Evolutionary conservation across 2,888 invertebrate species (phyloP), one percentile per base, ranked within the genome.

Genomic region (Torymus auratus): DNA sequence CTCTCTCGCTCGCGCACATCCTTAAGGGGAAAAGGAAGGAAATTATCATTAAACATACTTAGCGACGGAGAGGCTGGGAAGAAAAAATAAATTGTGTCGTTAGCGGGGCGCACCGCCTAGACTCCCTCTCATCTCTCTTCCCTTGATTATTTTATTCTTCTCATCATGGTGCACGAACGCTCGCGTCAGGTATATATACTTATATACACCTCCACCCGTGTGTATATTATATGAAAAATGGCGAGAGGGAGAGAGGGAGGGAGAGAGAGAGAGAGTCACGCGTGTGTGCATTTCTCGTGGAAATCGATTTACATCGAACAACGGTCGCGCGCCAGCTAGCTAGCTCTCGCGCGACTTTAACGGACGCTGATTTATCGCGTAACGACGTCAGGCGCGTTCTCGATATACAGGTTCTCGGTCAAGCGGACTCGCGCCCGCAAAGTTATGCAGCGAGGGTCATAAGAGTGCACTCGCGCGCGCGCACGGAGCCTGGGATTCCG

Each of bases 331-430:
- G 28, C 28, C 3, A 28, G 28, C 28, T 28, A 2, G 28, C 28
- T n/a, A n/a, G 74, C 65, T 52, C 69, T 12, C 83, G 84, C 85
- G 85, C 85, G 86, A 87, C 87, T 86, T 88, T 89, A 88, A 88
- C 87, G 87, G 88, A 88, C 87, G 86, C 86, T 87, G 87, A 86
- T 88, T 90, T 90, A 90, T 90, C 90, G 88, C 88, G 87, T 88
- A 90, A 90, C 89, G 90, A 89, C 88, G 88, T 87, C 86, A 86
- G 85, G 86, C 61, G 50, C 87, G 86, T 86, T 88, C 85, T 84
- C 86, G 84, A 87, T 86, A 86, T 85, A 85, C 84, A 86, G 86
- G 87, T 88, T 90, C 89, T 89, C 89, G 90, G 90, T 90, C 89
- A 90, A 89, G 86, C 87, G 89, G 87, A 87, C 87, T 86, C 86